Percentiles rank a stretch among this genome's conserved stretches.
Evolutionary conservation across 2,888 invertebrate genomes (phyloP).

Genomic region (Xylota segnis): DNA sequence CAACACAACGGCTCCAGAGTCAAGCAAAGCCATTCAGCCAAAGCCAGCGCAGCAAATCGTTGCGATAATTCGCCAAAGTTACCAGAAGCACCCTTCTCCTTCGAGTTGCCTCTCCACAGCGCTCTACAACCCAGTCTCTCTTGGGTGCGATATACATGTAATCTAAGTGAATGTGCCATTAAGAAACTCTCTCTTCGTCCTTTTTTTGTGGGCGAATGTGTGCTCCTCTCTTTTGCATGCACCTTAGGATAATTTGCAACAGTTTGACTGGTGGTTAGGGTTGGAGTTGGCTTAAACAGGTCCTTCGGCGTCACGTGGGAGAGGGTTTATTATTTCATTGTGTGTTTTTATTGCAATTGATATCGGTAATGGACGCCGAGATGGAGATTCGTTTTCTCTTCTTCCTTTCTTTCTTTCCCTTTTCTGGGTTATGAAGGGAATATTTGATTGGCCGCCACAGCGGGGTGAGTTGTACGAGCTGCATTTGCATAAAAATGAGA

Average conservation of each 20-base stretch:
- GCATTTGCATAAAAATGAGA: constrained; percentile 59
- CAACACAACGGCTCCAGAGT: constrained; percentile 26
- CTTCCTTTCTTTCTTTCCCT: too few species aligned
- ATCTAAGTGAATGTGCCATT: constrained; percentile 75
- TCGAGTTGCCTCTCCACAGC: background rate
- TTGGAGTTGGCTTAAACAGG: constrained; percentile 38
- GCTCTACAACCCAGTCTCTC: constrained; percentile 14
- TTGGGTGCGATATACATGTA: constrained; percentile 70
- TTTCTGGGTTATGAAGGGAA: constrained; percentile 38
- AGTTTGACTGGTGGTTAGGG: constrained; percentile 64
- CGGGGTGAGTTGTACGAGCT: background rate
- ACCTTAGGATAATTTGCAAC: constrained; percentile 76
- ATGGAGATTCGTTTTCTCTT: constrained; percentile 59
- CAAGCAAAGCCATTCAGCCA: constrained; percentile 55
- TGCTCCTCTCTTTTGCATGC: constrained; percentile 47
- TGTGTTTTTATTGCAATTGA: constrained; percentile 73
- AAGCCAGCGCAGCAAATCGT: constrained; percentile 69
- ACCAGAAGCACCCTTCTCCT: constrained; percentile 30
- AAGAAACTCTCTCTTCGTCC: constrained; percentile 45
- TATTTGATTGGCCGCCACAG: constrained; percentile 59
- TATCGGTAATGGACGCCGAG: constrained; percentile 63
- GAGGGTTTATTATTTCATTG: constrained; percentile 74
- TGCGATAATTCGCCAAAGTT: constrained; percentile 75
- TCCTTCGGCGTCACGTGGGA: constrained; percentile 60
- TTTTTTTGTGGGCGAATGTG: background rate